Conservation (phyloP, 2,113 vertebrate species). For the Hoplias malabaricus region DNA sequence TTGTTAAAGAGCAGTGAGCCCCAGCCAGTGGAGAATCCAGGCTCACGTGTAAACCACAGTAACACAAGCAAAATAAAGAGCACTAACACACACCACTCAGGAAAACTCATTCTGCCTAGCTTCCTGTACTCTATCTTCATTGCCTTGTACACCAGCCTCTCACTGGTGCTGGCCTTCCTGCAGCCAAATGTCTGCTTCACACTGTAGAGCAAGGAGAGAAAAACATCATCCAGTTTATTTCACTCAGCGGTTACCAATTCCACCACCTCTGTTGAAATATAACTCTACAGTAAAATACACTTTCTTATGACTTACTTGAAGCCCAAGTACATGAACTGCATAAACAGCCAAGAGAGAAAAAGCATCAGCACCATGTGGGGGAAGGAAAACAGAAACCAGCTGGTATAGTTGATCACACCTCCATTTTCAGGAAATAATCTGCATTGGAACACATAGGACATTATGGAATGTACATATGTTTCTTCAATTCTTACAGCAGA, state of each 20-base stretch:
- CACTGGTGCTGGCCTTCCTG: conserved; percentile 41
- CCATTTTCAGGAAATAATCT: conserved; percentile 89
- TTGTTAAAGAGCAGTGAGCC: conserved; percentile 75
- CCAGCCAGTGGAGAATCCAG: conserved; percentile 89
- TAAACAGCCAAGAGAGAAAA: conserved; percentile 79
- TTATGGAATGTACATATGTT: not conserved
- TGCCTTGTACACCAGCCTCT: conserved; percentile 63
- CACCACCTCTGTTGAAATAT: too few species aligned
- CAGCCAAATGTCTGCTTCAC: conserved; percentile 82
- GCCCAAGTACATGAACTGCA: conserved; percentile 84
- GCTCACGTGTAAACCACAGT: conserved; percentile 92
- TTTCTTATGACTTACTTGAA: conserved; percentile 80
- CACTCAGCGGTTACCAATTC: too few species aligned
- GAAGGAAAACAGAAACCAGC: conserved; percentile 89
- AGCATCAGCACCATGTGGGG: conserved; percentile 83
- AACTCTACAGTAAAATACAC: conserved; percentile 27
- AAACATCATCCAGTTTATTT: too few species aligned
- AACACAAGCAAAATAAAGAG: conserved; percentile 79
- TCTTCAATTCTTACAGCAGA: not conserved
- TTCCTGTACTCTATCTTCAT: conserved; percentile 76
- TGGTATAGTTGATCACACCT: conserved; percentile 85
- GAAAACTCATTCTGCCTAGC: conserved; percentile 80
- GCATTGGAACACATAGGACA: conserved; percentile 8
- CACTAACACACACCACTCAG: conserved; percentile 72
- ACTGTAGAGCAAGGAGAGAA: conserved; percentile 60